Evolutionary conservation across 2,113 vertebrate species (phyloP), one percentile per base, ranked within the genome.

Genomic region (Thunnus maccoyii): DNA sequence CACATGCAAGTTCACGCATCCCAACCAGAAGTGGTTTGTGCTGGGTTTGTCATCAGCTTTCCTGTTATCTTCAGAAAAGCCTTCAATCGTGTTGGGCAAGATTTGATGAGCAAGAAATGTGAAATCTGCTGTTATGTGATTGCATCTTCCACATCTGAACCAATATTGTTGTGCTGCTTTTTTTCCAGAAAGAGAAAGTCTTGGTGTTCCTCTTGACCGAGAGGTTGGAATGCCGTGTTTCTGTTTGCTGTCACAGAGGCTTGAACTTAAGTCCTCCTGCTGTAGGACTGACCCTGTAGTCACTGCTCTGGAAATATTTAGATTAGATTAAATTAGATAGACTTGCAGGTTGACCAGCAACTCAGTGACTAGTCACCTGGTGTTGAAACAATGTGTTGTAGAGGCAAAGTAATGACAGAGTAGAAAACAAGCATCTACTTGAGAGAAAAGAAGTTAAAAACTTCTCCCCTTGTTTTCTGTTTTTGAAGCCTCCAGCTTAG

Each of bases 141-240:
- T 13, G 4, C 30, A 51, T 54, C 22, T 52, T 51, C 15, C 12
- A 36, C 15, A 65, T 64, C 54, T 54, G 8, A 64, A 22, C 48
- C 13, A 73, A 50, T 12, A 30, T 25, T 54, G 17, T 58, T 14
- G 27, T 66, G n/a, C 17, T 9, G 36, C 7, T 9, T 41, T 32
- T 58, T 8, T n/a, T 14, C 14, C 3, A 17, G 17, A 70, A 56
- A 5, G 58, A 5, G 10, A 54, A 30, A 18, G 22, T 15, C 47
- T 71, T 20, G 27, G 51, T 76, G 30, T 65, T 76, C 51, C 44
- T 27, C 13, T 15, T 27, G 41, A 41, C 50, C 20, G 47, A 25
- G 14, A 60, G 6, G 22, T 47, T 18, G 16, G 48, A 20, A 66
- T 47, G 54, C 22, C 72, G 62, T 6, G 52, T 36, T 13, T 51